Evolutionary conservation across 1,140 invertebrate species (phyloP), one percentile per base, ranked within the genome.

Genomic region (Heliconius himera): DNA sequence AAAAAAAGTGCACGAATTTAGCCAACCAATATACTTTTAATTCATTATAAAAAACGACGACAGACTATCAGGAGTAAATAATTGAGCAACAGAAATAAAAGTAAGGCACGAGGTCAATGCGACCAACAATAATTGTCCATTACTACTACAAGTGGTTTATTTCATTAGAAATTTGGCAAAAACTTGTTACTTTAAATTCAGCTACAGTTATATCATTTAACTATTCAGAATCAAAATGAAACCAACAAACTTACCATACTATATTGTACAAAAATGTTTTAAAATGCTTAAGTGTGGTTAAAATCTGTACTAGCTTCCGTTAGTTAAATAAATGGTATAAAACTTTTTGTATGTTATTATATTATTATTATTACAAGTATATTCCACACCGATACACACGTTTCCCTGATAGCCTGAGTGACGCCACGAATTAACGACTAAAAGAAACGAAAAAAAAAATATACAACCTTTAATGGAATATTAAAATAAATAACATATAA

Each of bases 401-500:
- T 70, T 70, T 73, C 83, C 84, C 87, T 88, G 89, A 90, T 87
- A 89, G 88, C 85, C 89, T 89, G 87, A 81, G 81, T 82, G 81
- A 84, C 83, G 83, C 83, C 84, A 86, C 84, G 80, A 84, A 88
- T 86, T 86, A 84, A 87, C 77, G 77, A 85, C 87, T 88, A 88
- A 76, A 84, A 85, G 84, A 82, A 82, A 82, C 87, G 26, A 26
- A 26, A 85, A 88, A 84, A 82, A 88, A 88, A 88, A 91, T 89
- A 87, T 92, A 93, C 89, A 90, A 92, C 86, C 87, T 81, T 79
- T 78, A 83, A 88, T 85, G 85, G 87, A 87, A 91, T 92, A 91
- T 90, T 91, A 92, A 91, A 93, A 93, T 93, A 93, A 93, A 92
- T 93, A 93, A 92, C 91, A 87, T 90, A 91, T 93, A 89, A 88